A percentile compares a stretch with the other conserved stretches of the same genome.
phyloP scores from a whole-genome alignment of 2,888 invertebrate genomes.

The Meghimatium bilineatum region DNA sequence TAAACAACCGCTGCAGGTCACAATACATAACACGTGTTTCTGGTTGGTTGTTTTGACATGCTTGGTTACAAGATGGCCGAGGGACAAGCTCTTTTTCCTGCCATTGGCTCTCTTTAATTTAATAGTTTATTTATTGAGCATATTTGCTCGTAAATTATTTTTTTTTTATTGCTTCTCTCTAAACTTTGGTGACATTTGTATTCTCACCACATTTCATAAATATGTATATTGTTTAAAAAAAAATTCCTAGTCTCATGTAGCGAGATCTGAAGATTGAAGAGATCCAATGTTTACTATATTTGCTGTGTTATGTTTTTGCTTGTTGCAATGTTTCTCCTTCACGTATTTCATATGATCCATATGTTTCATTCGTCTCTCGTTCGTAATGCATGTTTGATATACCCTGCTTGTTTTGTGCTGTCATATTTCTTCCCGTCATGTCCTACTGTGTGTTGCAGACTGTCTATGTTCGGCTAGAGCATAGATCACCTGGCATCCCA shows the following conservation, averaged over 20 bases:
- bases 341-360: background rate
- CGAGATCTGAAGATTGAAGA: background rate
- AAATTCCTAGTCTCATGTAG: background rate
- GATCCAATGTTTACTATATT: background rate
- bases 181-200: background rate
- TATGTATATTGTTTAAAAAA: too few relatives aligned
- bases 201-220: too few relatives aligned
- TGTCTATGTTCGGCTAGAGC: slow-evolving; percentile 46
- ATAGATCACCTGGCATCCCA: slow-evolving; percentile 25
- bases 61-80: background rate
- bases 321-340: background rate
- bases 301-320: too few relatives aligned
- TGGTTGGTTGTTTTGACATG: background rate
- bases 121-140: background rate
- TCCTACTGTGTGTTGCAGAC: slow-evolving; percentile 51
- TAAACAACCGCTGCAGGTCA: background rate
- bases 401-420: background rate
- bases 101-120: background rate
- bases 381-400: background rate
- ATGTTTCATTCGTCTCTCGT: background rate
- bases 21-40: background rate
- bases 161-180: background rate
- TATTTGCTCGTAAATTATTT: background rate
- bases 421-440: slow-evolving; percentile 40
- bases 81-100: background rate